Evolutionary conservation across 2,888 invertebrate genomes (phyloP), one percentile per base, ranked within the genome.

Genomic region (Perizoma flavofasciatum): DNA sequence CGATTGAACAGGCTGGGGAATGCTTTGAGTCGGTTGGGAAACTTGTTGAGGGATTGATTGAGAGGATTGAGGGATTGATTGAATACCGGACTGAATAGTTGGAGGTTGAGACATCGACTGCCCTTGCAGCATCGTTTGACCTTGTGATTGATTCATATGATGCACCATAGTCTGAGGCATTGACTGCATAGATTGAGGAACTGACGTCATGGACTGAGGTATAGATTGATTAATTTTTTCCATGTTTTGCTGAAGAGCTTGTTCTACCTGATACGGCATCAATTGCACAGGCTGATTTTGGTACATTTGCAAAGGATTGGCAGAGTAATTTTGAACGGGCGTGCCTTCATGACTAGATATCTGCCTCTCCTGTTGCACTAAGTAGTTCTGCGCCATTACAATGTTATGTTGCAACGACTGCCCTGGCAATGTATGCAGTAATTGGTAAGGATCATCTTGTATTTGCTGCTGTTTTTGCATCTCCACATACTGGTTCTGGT

Each of bases 301-400:
- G 73, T 89, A 89, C 82, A 90, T 86, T 64, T 92, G 92, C 70
- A 91, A 77, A 56, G 91, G 92, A 68, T 91, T 91, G 73, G 88
- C 75, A 63, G 86, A 71, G 63, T 83, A 91, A 79, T 92, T 89
- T 78, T 92, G 92, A 81, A 89, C 88, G 8, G 89, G 90, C 6
- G 90, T 91, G 82, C 92, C 89, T 82, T 92, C 92, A 79, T 89
- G 92, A 87, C 89, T 91, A 85, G 89, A 92, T 74, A 89, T 89
- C 80, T 90, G 89, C 82, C 92, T 80, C 66, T 91, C 90, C 77
- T 89, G 89, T 70, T 88, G 89, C 59, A 89, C 80, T 59, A 82
- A 71, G 72, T 70, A 90, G 68, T 82, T 85, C 45, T 89, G 89
- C 51, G 81, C 80, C 78, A 89, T 79, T 45, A 74, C 72, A 75